These are phyloP conservation scores for Drusus annulatus DNA, from an alignment of 1,140 invertebrate genomes.

Conservation along the genomic window DNA sequence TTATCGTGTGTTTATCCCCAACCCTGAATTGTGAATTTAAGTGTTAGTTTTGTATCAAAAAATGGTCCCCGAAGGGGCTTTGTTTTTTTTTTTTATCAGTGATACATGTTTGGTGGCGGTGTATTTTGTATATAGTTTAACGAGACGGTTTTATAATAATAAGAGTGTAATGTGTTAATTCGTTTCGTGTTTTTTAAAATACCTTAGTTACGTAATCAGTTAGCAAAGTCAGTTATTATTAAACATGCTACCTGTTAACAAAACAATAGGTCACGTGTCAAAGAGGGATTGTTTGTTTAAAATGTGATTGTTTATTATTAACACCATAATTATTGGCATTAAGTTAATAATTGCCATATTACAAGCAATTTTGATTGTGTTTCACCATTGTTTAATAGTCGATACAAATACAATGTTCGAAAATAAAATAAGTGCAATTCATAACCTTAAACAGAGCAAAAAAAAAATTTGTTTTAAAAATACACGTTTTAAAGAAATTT, in stretches of 20 bases:
- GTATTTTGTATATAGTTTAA: background rate
- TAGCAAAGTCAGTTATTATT: background rate
- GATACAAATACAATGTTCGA: no score
- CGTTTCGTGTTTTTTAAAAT: background rate
- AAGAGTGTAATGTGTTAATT: background rate
- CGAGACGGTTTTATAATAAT: slow-evolving; percentile 7
- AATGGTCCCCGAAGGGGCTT: background rate
- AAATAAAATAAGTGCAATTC: no score
- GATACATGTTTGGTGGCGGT: background rate
- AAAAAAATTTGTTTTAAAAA: no score
- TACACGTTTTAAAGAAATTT: no score
- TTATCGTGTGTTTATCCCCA: background rate
- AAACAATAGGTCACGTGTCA: slow-evolving; percentile 26
- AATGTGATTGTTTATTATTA: no score
- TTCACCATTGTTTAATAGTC: no score
- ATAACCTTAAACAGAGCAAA: no score
- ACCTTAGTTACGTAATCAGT: background rate
- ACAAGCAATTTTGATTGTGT: no score
- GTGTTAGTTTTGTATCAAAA: background rate
- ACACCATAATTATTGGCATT: no score
- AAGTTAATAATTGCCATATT: no score
- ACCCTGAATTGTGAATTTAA: background rate
- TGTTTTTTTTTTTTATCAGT: slow-evolving; percentile 32
- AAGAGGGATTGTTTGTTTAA: no score
- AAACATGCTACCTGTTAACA: slow-evolving; percentile 30